A percentile compares a stretch with the other conserved stretches of the same genome.
Conservation (phyloP, 2,797 vertebrate genomes). For the Merluccius polli region DNA sequence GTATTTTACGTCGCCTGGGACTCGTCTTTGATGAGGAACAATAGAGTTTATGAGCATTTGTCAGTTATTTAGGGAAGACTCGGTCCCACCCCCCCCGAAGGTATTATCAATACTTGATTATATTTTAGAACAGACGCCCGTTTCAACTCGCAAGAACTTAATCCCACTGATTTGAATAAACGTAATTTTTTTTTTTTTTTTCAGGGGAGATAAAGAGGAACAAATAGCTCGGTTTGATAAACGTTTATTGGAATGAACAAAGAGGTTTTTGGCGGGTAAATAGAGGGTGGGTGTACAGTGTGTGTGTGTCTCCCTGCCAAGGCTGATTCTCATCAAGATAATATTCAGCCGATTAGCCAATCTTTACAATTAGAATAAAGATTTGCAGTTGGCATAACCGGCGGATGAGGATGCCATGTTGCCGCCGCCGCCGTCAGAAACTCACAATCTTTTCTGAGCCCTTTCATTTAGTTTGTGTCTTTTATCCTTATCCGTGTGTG, state of each 20-base stretch:
- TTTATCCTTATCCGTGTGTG: background rate
- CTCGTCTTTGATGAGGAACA: background rate
- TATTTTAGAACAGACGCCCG: background rate
- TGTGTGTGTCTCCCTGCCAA: background rate
- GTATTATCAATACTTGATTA: slow-evolving; percentile 6
- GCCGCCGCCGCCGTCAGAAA: background rate
- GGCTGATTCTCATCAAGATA: slow-evolving; percentile 1
- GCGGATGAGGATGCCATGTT: background rate
- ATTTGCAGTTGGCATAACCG: background rate
- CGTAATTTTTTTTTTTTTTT: background rate
- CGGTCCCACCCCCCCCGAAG: slow-evolving; percentile 1
- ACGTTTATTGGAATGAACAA: slow-evolving; percentile 5
- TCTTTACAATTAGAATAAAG: slow-evolving; percentile 6
- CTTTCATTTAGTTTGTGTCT: background rate
- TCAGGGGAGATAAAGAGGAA: slow-evolving; percentile 1
- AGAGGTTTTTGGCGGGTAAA: background rate
- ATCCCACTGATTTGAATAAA: slow-evolving; percentile 5
- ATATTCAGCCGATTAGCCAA: slow-evolving; percentile 5
- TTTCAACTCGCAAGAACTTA: slow-evolving; percentile 4
- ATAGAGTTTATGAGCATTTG: background rate
- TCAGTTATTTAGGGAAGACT: background rate
- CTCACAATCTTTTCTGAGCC: background rate
- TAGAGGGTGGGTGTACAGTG: background rate
- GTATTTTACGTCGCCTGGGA: background rate
- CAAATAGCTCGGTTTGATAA: slow-evolving; percentile 3